phyloP scores from a whole-genome alignment of 2,113 vertebrate genomes.

The Dasypus novemcinctus region DNA sequence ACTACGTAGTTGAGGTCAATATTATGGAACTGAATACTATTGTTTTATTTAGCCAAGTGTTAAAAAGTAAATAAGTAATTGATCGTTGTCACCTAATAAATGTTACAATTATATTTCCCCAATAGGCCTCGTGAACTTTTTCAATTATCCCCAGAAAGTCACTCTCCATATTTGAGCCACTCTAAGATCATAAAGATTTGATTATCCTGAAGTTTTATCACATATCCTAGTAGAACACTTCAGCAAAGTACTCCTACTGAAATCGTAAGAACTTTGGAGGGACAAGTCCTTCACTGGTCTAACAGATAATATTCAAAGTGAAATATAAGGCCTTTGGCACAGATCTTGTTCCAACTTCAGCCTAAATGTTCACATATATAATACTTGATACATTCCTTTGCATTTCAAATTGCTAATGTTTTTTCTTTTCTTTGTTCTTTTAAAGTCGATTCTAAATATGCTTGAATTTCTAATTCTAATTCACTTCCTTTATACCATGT shows the following conservation, averaged over 20 bases:
- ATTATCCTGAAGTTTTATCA: constrained; percentile 18
- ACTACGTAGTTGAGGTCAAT: not conserved
- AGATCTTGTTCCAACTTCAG: not conserved
- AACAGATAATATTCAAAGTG: not conserved
- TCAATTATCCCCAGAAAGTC: not conserved
- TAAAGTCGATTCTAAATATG: not conserved
- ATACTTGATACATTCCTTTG: not conserved
- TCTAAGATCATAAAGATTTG: constrained; percentile 40
- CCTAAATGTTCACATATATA: not conserved
- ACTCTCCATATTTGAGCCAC: constrained; percentile 2
- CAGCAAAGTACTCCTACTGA: not conserved
- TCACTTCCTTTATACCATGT: not conserved
- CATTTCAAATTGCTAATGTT: not conserved
- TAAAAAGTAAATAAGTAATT: not conserved
- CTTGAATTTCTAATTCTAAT: not conserved
- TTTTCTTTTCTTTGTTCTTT: constrained; percentile 14
- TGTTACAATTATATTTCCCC: constrained; percentile 26
- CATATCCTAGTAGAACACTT: not conserved
- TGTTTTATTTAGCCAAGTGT: not conserved
- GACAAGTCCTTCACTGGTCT: not conserved
- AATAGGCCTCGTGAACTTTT: not conserved
- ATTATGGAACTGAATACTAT: not conserved
- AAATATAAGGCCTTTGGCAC: not conserved
- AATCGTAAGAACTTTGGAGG: not conserved
- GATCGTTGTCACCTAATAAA: not conserved